Evolutionary conservation across 2,888 invertebrate species (phyloP), one percentile per base, ranked within the genome.

Genomic region (Leptinotarsa rubiginosa): DNA sequence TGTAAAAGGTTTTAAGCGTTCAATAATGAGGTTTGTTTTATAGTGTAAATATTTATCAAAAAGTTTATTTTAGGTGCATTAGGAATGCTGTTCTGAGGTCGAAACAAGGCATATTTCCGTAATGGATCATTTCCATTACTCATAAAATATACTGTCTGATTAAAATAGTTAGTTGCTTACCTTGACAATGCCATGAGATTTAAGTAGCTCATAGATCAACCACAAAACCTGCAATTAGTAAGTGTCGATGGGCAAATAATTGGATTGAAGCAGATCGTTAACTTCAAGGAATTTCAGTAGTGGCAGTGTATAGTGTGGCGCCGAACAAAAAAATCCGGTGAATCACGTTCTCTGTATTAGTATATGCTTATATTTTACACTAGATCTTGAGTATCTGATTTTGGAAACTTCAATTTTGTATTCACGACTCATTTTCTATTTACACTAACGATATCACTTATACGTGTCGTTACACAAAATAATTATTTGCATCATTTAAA

Each of bases 151-250:
- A 31, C 41, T 10, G 62, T 62, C 62, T 62, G 13, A 18, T n/a
- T 41, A 68, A 68, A 68, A 68, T 68, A 56, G 18, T 41, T 41
- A 68, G 56, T 71, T 66, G 71, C 25, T 71, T 54, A 66, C 71
- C 71, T 71, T 71, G 66, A 71, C 66, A 65, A 71, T 68, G 68
- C 54, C 54, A 47, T 54, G 41, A 52, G 54, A 68, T 68, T 20
- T 47, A 56, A 56, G 66, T 66, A 47, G 47, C 47, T 41, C n/a
- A 49, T 25, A 56, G 22, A 56, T 22, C 13, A 22, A 56, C 56
- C 56, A 22, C 22, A 56, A 22, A 20, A 22, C 56, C 10, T 56
- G 22, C 13, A 62, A 62, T 62, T 62, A 62, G 2, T 31, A 41
- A 62, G 62, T 62, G 41, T 62, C n/a, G 31, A 62, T 41, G 62